Conservation (phyloP, 2,888 invertebrate species). For the Andrena camellia region DNA sequence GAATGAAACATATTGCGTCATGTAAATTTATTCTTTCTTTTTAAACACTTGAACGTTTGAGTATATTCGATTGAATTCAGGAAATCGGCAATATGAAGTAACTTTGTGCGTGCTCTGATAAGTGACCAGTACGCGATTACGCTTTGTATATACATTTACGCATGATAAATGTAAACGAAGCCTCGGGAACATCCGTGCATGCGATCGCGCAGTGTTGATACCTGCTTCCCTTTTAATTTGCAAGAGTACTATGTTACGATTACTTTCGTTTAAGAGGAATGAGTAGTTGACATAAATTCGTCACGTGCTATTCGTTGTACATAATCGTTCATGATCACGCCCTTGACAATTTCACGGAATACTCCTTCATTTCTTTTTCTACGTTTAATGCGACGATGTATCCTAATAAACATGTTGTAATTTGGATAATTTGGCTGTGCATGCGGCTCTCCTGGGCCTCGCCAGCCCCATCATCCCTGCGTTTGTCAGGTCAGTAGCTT, state of each 20-base stretch:
- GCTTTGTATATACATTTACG: slow-evolving; percentile 28
- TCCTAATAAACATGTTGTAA: slow-evolving; percentile 77
- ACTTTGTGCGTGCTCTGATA: slow-evolving; percentile 1
- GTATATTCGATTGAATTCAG: slow-evolving; percentile 18
- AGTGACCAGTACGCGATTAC: slow-evolving; percentile 13
- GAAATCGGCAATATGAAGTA: slow-evolving; percentile 9
- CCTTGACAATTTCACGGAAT: background rate
- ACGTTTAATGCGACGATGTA: slow-evolving; percentile 26
- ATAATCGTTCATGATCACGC: background rate
- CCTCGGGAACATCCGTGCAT: slow-evolving; percentile 33
- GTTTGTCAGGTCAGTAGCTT: slow-evolving; percentile 85
- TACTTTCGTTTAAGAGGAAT: slow-evolving; percentile 21
- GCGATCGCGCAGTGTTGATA: slow-evolving; percentile 17
- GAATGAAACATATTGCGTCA: slow-evolving; percentile 67
- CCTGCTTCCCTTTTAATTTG: slow-evolving; percentile 33
- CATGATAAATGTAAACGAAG: slow-evolving; percentile 40
- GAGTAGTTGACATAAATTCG: slow-evolving; percentile 23
- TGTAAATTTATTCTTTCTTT: slow-evolving; percentile 28
- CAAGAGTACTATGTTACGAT: slow-evolving; percentile 5
- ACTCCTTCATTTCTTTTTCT: slow-evolving; percentile 9
- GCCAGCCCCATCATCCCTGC: slow-evolving; percentile 85
- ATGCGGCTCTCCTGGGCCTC: slow-evolving; percentile 87
- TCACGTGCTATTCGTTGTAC: slow-evolving; percentile 1
- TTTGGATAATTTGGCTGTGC: slow-evolving; percentile 86
- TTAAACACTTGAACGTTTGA: slow-evolving; percentile 6